Percentiles rank a stretch among this genome's conserved stretches.
phyloP scores from a whole-genome alignment of 2,888 invertebrate genomes.

The Drosophila stalkeri region DNA sequence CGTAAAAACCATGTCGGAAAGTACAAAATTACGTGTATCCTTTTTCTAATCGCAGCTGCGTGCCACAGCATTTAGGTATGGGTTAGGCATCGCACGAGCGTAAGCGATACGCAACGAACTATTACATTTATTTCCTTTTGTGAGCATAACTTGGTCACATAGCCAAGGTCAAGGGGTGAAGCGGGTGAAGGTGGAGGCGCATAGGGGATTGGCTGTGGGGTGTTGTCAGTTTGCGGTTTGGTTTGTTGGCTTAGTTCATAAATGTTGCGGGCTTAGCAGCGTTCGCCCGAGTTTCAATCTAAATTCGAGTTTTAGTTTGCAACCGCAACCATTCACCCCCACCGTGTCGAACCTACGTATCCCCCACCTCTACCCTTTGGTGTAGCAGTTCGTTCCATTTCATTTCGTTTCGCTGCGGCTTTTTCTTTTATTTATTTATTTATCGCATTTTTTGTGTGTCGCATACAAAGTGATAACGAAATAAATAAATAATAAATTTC shows the following conservation, averaged over 20 bases:
- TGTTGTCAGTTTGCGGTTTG: conserved; percentile 64
- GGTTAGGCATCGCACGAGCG: neutral
- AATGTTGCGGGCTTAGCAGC: conserved; percentile 56
- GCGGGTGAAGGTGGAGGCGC: neutral
- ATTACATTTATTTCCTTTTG: conserved; percentile 72
- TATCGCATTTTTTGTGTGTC: conserved; percentile 47
- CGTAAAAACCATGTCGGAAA: conserved; percentile 70
- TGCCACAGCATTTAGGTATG: conserved; percentile 2
- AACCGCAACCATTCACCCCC: neutral
- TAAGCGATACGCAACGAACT: conserved; percentile 61
- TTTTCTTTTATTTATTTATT: conserved; percentile 18
- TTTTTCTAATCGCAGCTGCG: conserved; percentile 75
- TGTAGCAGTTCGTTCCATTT: conserved; percentile 22
- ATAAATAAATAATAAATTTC: conserved; percentile 79
- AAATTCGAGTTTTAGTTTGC: conserved; percentile 18
- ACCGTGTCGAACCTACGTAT: neutral
- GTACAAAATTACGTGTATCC: conserved; percentile 77
- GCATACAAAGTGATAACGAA: conserved; percentile 78
- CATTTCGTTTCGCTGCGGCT: conserved; percentile 40
- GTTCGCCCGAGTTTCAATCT: conserved; percentile 41
- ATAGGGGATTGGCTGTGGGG: neutral
- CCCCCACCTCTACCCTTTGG: neutral
- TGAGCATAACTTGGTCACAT: conserved; percentile 28
- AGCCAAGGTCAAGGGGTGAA: conserved; percentile 22
- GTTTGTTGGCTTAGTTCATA: conserved; percentile 67